These are phyloP conservation scores for Raja brachyura DNA, from an alignment of 2,113 vertebrate species.

Conservation along the genomic window DNA sequence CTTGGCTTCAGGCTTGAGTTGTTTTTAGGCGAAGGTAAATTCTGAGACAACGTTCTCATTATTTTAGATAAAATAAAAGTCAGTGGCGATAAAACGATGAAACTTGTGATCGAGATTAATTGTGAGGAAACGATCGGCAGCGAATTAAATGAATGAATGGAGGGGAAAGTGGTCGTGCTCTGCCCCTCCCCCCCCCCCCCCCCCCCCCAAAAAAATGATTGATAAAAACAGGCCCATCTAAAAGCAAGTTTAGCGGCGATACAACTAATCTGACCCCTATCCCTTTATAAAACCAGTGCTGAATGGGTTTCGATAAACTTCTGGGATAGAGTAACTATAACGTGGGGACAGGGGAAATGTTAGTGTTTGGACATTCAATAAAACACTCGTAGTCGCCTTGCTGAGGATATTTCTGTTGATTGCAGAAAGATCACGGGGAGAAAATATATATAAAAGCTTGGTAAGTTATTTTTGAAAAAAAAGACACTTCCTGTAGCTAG, in stretches of 20 bases:
- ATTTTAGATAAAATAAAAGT: not conserved
- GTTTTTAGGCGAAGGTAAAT: not conserved
- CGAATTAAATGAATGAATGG: not conserved
- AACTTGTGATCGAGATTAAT: not conserved
- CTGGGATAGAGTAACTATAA: not conserved
- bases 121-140: not conserved
- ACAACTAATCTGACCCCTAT: not conserved
- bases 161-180: not conserved
- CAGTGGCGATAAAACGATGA: not conserved
- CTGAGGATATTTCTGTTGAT: not conserved
- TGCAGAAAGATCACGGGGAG: not conserved
- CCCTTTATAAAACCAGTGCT: not conserved
- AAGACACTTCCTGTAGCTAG: slow-evolving; percentile 10
- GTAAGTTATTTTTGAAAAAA: not conserved
- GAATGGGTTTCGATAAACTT: slow-evolving; percentile 8
- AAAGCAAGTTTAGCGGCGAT: not conserved
- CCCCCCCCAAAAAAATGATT: not conserved
- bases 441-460: not conserved
- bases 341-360: not conserved
- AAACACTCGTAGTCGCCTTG: not conserved
- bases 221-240: not conserved
- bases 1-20: not conserved
- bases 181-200: not conserved
- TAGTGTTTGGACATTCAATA: not conserved
- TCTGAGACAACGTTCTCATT: not conserved